Conservation (phyloP, 1,140 invertebrate species). For the Calephelis virginiensis region DNA sequence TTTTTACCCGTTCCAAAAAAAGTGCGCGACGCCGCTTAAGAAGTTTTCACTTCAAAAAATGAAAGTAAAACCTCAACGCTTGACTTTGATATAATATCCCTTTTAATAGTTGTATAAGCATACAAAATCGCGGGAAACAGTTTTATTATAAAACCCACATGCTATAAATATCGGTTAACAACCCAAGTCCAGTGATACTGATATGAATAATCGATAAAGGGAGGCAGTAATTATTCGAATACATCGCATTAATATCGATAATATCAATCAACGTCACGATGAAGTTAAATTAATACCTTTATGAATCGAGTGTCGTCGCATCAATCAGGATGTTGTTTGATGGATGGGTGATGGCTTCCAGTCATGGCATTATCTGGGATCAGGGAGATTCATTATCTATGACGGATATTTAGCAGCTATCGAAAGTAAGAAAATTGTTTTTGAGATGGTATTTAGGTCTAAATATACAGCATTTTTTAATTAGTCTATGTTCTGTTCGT, state of each 20-base stretch:
- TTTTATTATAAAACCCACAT: constrained; percentile 3
- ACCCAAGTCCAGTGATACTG: constrained; percentile 15
- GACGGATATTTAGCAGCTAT: not conserved
- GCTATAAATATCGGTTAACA: constrained; percentile 13
- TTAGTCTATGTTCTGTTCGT: too few species aligned
- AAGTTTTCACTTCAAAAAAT: too few species aligned
- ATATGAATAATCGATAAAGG: constrained; percentile 41
- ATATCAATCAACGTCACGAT: constrained; percentile 68
- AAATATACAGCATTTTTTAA: too few species aligned
- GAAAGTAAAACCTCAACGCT: too few species aligned
- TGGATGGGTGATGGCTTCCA: constrained; percentile 47
- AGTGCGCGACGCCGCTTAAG: too few species aligned
- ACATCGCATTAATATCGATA: constrained; percentile 65
- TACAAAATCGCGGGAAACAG: too few species aligned
- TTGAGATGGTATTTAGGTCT: too few species aligned
- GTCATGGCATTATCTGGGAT: constrained; percentile 30
- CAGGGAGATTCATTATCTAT: constrained; percentile 9
- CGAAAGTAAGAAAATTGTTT: too few species aligned
- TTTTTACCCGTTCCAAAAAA: too few species aligned
- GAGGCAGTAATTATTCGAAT: constrained; percentile 51
- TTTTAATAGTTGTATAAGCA: too few species aligned
- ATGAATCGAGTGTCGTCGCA: constrained; percentile 63
- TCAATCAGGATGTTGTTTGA: constrained; percentile 51
- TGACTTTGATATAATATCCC: too few species aligned
- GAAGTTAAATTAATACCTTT: constrained; percentile 72